Base-by-base conservation (phyloP, 1,140 invertebrate species). In the Eufriesea mexicana region DNA sequence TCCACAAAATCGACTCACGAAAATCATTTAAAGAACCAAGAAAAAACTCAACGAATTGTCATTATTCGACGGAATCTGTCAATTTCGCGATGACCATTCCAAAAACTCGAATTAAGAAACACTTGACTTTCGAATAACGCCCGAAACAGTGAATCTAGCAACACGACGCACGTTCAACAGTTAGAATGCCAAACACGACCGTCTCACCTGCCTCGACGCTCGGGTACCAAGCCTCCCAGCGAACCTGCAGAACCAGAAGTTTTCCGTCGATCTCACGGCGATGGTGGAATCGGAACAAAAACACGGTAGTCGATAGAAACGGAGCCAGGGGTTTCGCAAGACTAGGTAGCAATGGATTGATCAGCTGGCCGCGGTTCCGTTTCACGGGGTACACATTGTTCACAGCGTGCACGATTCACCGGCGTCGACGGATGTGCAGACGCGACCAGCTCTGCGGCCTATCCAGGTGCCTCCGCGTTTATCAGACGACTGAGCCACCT, bases 401-500 rank as follows among this genome's bases (percentile, higher is more conserved):
- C 74, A 51, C 16, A 35, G 47, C 20, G 12, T 12, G 42, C n/a
- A 75, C 28, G 80, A 86, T 84, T 61, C 81, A 59, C 49, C 59
- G 18, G 35, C 76, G 75, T 76, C 72, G 62, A 79, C 76, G 66
- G 74, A 80, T 72, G 81, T 62, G 68, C 72, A 64, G 67, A 61
- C 76, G 75, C 73, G 67, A 62, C 71, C 25, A n/a, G 23, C 35
- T 35, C 28, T 16, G 14, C 54, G 28, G 23, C 10, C 77, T 86
- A 86, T 70, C 87, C 85, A 79, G 79, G 79, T 74, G 86, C 51
- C 54, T 85, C 70, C 86, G 73, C 86, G 87, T 88, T 88, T 88
- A 88, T 88, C 84, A 88, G 66, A 73, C 87, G 79, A 88, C 87
- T 88, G 87, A 88, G 83, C 85, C 76, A 62, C 47, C 84, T 78